phyloP scores from a whole-genome alignment of 2,888 invertebrate genomes.

The Eugnorisma glareosa region DNA sequence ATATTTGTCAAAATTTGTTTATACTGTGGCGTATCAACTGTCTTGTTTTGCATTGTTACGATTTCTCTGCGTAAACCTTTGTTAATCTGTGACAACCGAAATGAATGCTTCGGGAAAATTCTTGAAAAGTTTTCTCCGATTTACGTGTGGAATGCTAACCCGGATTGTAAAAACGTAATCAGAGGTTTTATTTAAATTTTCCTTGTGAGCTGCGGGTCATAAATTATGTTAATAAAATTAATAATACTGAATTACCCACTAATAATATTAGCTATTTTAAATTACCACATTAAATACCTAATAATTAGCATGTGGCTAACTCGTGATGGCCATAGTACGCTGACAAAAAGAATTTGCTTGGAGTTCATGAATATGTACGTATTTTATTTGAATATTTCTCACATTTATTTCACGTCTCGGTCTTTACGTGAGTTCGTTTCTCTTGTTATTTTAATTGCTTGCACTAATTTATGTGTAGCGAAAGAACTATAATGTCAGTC shows the following conservation, averaged over 20 bases:
- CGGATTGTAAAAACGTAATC: neutral
- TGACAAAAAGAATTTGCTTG: conserved; percentile 42
- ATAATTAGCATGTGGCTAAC: conserved; percentile 32
- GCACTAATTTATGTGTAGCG: conserved; percentile 59
- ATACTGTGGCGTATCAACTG: conserved; percentile 3
- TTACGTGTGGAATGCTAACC: neutral
- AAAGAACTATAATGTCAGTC: conserved; percentile 66
- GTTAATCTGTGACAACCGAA: conserved; percentile 1
- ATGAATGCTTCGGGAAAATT: conserved; percentile 12
- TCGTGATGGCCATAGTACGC: conserved; percentile 32
- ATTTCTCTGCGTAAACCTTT: conserved; percentile 22
- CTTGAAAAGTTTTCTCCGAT: neutral
- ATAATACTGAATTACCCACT: conserved; percentile 14
- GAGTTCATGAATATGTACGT: conserved; percentile 55
- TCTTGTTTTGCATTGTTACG: conserved; percentile 44
- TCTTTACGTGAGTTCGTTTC: conserved; percentile 36
- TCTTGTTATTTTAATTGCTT: conserved; percentile 62
- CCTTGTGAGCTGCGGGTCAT: neutral
- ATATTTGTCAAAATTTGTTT: conserved; percentile 37
- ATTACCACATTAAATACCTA: conserved; percentile 31
- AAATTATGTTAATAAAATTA: conserved; percentile 22
- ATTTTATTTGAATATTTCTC: conserved; percentile 42
- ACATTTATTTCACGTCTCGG: conserved; percentile 38
- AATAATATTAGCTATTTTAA: conserved; percentile 30
- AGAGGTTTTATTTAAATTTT: neutral